Base-by-base conservation (phyloP, 2,113 vertebrate genomes). In the Pungitius pungitius region DNA sequence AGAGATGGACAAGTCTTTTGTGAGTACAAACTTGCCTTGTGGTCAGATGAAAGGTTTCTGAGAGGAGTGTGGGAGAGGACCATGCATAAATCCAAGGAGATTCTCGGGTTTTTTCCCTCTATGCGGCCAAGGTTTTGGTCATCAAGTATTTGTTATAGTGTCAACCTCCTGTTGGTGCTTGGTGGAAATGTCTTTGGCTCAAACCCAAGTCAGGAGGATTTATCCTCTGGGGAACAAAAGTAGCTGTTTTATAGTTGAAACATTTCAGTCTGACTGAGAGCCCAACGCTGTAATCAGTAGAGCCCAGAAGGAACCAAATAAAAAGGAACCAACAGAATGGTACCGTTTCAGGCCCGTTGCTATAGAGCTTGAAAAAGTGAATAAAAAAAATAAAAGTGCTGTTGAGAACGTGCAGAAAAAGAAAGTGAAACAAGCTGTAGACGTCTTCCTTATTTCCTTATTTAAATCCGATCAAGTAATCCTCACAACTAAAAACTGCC, bases 41-140 rank as follows among this genome's bases (percentile, higher is more conserved):
- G 85, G 78, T 82, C 80, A 80, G 88, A 90, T 90, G 84, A 88
- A 82, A 61, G 62, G n/a, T 58, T 47, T 47, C 47, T 69, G 42
- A 60, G 76, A 69, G 13, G 20, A 71, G 42, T 77, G 85, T 87
- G 87, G 78, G 85, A 78, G 73, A 85, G 69, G 69, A 76, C 54
- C 22, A 27, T 63, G 30, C 52, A 10, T 22, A 51, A 77, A 47
- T 81, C 65, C 22, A 6, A 17, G 56, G 37, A 64, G 63, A 63
- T 54, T 51, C 27, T 37, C 42, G 5, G 6, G 37, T 80, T 42
- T 47, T 73, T 70, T 62, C 45, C 22, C 52, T 80, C 26, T 47
- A 13, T 54, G 40, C 74, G 24, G 22, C 59, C n/a, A 1, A 58
- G 1, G 24, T 43, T 26, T 73, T 61, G 43, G 27, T n/a, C 20